These are phyloP conservation scores for Pachyrhynchus sulphureomaculatus DNA, from an alignment of 1,140 invertebrate genomes.

Conservation along the genomic window DNA sequence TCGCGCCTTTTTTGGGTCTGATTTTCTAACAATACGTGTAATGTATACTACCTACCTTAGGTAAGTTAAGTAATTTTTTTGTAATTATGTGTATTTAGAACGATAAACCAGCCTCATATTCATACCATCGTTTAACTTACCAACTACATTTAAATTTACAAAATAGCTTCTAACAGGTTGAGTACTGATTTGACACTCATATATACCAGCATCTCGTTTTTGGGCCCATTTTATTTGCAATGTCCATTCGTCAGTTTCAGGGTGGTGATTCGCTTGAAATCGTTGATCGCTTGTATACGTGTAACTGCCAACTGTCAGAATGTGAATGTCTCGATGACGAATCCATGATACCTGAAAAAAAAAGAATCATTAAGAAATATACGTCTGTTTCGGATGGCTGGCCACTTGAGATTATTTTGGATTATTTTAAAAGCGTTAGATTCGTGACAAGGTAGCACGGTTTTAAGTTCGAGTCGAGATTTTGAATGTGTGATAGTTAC, in stretches of 20 bases:
- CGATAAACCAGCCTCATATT: too few relatives aligned
- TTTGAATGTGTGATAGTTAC: too few relatives aligned
- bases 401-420: neutral
- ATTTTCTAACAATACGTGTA: too few relatives aligned
- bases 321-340: conserved; percentile 84
- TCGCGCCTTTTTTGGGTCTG: too few relatives aligned
- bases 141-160: conserved; percentile 73
- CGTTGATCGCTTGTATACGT: conserved; percentile 89
- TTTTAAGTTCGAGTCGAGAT: too few relatives aligned
- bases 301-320: conserved; percentile 83
- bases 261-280: conserved; percentile 81
- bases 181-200: conserved; percentile 87
- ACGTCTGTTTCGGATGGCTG: neutral
- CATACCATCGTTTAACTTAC: too few relatives aligned
- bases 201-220: conserved; percentile 82
- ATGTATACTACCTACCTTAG: too few relatives aligned
- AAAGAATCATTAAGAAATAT: too few relatives aligned
- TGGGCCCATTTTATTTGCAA: conserved; percentile 91
- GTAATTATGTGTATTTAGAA: too few relatives aligned
- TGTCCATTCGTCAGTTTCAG: conserved; percentile 86
- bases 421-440: too few relatives aligned
- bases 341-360: conserved; percentile 68
- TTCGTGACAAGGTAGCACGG: too few relatives aligned
- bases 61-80: too few relatives aligned
- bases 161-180: conserved; percentile 77